Conservation (phyloP, 2,888 invertebrate genomes). For the Hymenopus coronatus region DNA sequence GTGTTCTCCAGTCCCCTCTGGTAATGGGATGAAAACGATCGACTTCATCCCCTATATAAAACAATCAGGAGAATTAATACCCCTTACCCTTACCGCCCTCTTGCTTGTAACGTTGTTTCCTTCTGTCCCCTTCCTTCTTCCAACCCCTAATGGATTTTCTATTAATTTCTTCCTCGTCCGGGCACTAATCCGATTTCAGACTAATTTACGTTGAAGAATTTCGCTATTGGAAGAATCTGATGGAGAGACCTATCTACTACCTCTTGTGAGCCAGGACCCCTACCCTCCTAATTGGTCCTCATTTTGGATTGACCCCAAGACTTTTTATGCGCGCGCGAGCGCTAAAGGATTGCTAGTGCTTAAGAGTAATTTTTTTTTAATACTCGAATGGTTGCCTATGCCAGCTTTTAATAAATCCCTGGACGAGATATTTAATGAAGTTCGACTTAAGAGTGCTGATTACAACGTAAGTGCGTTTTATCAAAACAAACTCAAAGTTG, state of each 20-base stretch:
- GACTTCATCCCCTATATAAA: slow-evolving; percentile 27
- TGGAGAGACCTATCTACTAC: neutral
- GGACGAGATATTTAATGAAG: neutral
- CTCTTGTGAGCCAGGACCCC: neutral
- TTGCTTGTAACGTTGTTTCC: slow-evolving; percentile 4
- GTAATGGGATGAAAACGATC: slow-evolving; percentile 28
- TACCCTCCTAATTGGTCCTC: neutral
- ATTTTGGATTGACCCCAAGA: neutral
- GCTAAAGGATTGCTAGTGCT: neutral
- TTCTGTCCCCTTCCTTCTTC: neutral
- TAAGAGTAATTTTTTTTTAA: neutral
- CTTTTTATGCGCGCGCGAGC: neutral
- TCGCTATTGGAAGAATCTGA: slow-evolving; percentile 21
- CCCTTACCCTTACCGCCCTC: slow-evolving; percentile 18
- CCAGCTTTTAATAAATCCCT: neutral
- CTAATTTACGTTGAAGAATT: slow-evolving; percentile 28
- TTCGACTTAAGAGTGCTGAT: neutral
- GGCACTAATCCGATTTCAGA: slow-evolving; percentile 27
- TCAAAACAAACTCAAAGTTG: neutral
- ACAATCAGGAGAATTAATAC: slow-evolving; percentile 32
- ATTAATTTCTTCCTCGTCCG: slow-evolving; percentile 30
- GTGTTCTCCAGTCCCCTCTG: neutral
- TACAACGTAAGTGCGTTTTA: neutral
- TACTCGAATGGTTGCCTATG: neutral
- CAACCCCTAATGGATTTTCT: slow-evolving; percentile 29